These are phyloP conservation scores for Archips xylosteana DNA, from an alignment of 2,888 invertebrate species.

Conservation along the genomic window DNA sequence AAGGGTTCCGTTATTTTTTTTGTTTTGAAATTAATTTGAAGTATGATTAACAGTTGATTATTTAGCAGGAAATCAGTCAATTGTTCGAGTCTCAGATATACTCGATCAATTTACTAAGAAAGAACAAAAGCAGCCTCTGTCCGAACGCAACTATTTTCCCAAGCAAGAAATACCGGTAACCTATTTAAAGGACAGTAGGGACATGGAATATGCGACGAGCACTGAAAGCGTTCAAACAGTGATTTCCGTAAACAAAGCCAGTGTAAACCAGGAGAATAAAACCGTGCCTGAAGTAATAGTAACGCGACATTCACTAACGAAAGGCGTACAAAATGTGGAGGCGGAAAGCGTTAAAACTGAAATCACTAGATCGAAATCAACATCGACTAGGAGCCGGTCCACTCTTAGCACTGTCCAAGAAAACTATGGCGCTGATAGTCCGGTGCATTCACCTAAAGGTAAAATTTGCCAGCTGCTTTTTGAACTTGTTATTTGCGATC, in stretches of 20 bases:
- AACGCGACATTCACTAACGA: slow-evolving; percentile 50
- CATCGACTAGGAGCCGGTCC: slow-evolving; percentile 71
- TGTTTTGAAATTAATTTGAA: not conserved
- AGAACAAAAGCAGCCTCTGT: slow-evolving; percentile 62
- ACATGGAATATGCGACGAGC: slow-evolving; percentile 65
- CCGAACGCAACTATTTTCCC: slow-evolving; percentile 56
- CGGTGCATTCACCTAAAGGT: slow-evolving; percentile 65
- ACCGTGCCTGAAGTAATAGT: slow-evolving; percentile 60
- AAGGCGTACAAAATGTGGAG: slow-evolving; percentile 41
- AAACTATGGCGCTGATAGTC: slow-evolving; percentile 64
- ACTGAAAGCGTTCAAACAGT: slow-evolving; percentile 69
- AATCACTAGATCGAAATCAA: slow-evolving; percentile 65
- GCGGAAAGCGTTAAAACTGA: slow-evolving; percentile 46
- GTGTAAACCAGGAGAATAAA: slow-evolving; percentile 51
- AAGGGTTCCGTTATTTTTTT: slow-evolving; percentile 43
- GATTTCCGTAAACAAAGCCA: slow-evolving; percentile 60
- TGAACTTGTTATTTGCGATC: slow-evolving; percentile 5
- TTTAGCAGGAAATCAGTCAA: slow-evolving; percentile 71
- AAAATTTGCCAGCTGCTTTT: slow-evolving; percentile 24
- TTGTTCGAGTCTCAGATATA: slow-evolving; percentile 71
- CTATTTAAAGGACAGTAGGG: slow-evolving; percentile 63
- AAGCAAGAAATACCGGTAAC: slow-evolving; percentile 58
- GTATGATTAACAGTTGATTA: not conserved
- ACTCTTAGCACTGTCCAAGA: slow-evolving; percentile 76
- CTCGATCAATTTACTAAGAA: slow-evolving; percentile 63